Evolutionary conservation across 1,140 invertebrate species (phyloP).

Genomic region (Olivierus martensii): DNA sequence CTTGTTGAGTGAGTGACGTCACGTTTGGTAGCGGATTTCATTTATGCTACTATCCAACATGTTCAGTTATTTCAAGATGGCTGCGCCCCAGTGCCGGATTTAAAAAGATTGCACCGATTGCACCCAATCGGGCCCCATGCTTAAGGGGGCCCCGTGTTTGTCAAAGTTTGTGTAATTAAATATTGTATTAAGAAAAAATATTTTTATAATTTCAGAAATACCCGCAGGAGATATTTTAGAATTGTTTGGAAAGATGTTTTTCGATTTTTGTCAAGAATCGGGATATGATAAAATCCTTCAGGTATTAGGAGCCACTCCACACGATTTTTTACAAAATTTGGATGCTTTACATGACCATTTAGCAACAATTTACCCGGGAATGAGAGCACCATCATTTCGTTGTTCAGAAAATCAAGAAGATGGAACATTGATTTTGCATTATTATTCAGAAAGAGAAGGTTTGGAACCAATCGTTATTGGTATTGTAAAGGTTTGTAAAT

Average conservation of each 20-base stretch:
- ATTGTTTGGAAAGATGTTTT: constrained; percentile 84
- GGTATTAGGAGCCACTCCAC: constrained; percentile 76
- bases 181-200: no score
- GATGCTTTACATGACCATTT: constrained; percentile 88
- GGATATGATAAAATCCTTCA: constrained; percentile 86
- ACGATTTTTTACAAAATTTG: constrained; percentile 85
- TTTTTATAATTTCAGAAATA: constrained; percentile 50
- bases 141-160: no score
- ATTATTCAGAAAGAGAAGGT: constrained; percentile 84
- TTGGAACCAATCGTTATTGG: constrained; percentile 86
- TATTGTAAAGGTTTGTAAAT: constrained; percentile 64
- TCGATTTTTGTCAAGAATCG: constrained; percentile 87
- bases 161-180: no score
- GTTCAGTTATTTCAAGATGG: no score
- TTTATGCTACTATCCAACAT: no score
- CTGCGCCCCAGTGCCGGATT: no score
- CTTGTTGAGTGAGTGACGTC: no score
- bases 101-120: no score
- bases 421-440: constrained; percentile 72
- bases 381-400: constrained; percentile 81
- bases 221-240: constrained; percentile 80
- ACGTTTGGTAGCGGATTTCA: no score
- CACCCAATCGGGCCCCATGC: no score
- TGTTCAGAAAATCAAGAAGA: constrained; percentile 73
- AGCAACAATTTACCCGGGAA: constrained; percentile 80